Base-by-base conservation (phyloP, 2,888 invertebrate genomes). In the Pharmacophagus antenor region DNA sequence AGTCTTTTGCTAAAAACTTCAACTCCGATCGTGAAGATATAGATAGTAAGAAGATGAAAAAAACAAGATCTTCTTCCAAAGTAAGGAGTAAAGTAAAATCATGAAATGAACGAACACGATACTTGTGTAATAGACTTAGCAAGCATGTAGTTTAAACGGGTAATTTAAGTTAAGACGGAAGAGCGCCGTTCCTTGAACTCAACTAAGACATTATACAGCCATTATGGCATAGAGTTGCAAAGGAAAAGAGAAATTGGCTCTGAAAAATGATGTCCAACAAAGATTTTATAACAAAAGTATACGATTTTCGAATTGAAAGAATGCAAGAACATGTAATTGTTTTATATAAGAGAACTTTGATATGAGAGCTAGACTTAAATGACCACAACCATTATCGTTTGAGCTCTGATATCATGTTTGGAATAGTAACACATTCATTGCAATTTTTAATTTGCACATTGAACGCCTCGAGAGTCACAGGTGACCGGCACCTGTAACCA, bases 131-230 rank as follows among this genome's bases (percentile, higher is more conserved):
- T 46, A 21, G 46, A 46, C 20, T 46, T 46, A 6, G 46, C 10
- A 46, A 46, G 46, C 46, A 21, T 46, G 46, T 21, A 21, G 46
- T 21, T 46, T 21, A 21, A 8, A 46, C 46, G 46, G 10, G 46
- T 46, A 46, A 46, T 46, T 46, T 46, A 21, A 46, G 46, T 46
- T 46, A 46, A 21, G 17, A 2, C 46, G 46, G 46, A 46, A 46
- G 46, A 8, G 21, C 21, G 46, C 46, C 20, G 17, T 46, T 46
- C 46, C 21, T 46, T 46, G 21, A 46, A 20, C 21, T 46, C 46
- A 46, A 21, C 17, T 21, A 46, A 46, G 46, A 21, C 21, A 20
- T 46, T 46, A 46, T 20, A 21, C 18, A 46, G 46, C 46, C 46
- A 46, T 46, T 46, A 46, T 15, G 21, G 46, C 21, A 17, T 46